These are phyloP conservation scores for Drosophila albomicans DNA, from an alignment of 1,140 invertebrate species.

Conservation along the genomic window DNA sequence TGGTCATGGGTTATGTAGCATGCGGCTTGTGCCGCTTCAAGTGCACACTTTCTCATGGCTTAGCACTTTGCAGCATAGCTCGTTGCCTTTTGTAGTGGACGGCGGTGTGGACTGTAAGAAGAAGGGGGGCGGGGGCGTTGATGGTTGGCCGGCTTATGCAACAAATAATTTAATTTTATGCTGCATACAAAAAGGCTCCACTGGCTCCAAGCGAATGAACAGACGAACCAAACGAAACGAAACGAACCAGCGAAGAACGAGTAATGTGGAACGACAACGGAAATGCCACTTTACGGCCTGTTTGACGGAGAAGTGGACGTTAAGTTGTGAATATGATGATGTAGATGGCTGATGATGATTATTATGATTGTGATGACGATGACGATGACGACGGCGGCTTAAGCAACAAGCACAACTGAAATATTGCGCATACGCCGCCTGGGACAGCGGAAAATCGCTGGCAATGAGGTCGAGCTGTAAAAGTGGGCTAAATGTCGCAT, in stretches of 20 bases:
- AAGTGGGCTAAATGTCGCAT: constrained; percentile 72
- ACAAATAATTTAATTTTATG: constrained; percentile 83
- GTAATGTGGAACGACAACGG: constrained; percentile 61
- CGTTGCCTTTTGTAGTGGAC: constrained; percentile 63
- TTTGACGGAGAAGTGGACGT: constrained; percentile 80
- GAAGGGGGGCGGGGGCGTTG: constrained; percentile 1
- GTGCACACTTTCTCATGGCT: constrained; percentile 82
- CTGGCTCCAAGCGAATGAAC: constrained; percentile 34
- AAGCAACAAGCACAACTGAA: constrained; percentile 47
- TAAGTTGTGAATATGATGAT: constrained; percentile 81
- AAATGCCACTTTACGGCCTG: constrained; percentile 82
- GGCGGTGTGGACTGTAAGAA: too few relatives aligned
- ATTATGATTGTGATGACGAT: constrained; percentile 34
- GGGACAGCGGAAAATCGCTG: constrained; percentile 46
- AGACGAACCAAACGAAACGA: constrained; percentile 34
- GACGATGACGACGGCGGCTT: constrained; percentile 4
- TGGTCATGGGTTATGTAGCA: constrained; percentile 45
- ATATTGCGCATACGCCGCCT: constrained; percentile 65
- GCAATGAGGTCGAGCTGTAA: constrained; percentile 73
- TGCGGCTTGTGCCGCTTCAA: constrained; percentile 70
- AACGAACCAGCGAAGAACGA: constrained; percentile 27
- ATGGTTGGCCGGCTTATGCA: constrained; percentile 65
- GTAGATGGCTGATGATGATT: constrained; percentile 64
- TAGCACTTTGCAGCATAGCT: constrained; percentile 78
- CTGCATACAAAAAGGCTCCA: constrained; percentile 76